A percentile compares a stretch with the other conserved stretches of the same genome.
Conservation (phyloP, 2,888 invertebrate species). For the Chydorus sphaericus region DNA sequence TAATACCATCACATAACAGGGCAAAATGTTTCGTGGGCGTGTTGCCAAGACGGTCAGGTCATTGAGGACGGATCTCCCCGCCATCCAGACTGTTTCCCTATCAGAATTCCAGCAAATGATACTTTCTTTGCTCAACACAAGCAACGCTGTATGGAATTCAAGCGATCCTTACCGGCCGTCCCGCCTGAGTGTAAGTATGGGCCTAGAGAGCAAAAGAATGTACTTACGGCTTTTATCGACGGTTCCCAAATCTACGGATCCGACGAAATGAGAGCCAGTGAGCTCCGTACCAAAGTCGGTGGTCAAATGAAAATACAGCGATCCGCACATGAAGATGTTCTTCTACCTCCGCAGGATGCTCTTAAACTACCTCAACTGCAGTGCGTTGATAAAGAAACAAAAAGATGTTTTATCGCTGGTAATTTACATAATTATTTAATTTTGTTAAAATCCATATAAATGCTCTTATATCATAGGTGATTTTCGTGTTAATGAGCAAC, state of each 20-base stretch:
- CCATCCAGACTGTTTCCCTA: slow-evolving; percentile 23
- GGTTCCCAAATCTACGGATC: slow-evolving; percentile 61
- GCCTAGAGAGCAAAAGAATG: slow-evolving; percentile 45
- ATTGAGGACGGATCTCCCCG: slow-evolving; percentile 12
- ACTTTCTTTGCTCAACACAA: slow-evolving; percentile 19
- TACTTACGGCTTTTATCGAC: slow-evolving; percentile 56
- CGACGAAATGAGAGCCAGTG: slow-evolving; percentile 37
- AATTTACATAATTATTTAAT: no score
- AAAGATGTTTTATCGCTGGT: no score
- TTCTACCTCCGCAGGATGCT: slow-evolving; percentile 47
- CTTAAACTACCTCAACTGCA: no score
- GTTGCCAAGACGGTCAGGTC: slow-evolving; percentile 19
- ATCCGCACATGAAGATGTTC: slow-evolving; percentile 41
- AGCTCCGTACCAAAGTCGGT: slow-evolving; percentile 42
- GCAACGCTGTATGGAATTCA: slow-evolving; percentile 18
- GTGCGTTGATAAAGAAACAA: no score
- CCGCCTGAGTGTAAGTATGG: slow-evolving; percentile 11
- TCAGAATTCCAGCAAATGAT: slow-evolving; percentile 21
- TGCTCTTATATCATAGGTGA: no score
- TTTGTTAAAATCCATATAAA: no score
- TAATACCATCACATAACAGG: no score
- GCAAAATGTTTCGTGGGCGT: slow-evolving; percentile 14
- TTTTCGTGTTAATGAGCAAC: slow-evolving; percentile 32
- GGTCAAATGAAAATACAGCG: slow-evolving; percentile 48
- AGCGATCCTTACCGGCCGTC: slow-evolving; percentile 12